phyloP scores from a whole-genome alignment of 1,140 invertebrate species.

The Drosophila equinoxialis region DNA sequence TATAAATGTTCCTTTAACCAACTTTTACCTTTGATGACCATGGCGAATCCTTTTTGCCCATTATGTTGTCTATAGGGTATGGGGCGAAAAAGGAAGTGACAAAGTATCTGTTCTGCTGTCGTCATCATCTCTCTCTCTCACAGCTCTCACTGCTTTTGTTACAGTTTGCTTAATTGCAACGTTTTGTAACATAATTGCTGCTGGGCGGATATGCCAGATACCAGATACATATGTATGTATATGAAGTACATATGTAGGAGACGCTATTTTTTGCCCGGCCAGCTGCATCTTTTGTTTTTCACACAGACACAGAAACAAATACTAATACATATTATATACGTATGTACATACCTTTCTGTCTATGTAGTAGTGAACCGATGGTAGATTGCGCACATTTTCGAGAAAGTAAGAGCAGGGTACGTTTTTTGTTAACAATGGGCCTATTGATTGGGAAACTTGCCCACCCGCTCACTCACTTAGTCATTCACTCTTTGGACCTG shows the following conservation, averaged over 20 bases:
- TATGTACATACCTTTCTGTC: background rate
- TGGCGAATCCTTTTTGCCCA: background rate
- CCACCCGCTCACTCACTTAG: background rate
- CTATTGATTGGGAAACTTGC: constrained; percentile 59
- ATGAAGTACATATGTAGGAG: constrained; percentile 27
- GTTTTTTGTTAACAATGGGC: constrained; percentile 53
- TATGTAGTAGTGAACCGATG: constrained; percentile 35
- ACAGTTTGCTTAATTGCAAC: constrained; percentile 78
- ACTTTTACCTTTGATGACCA: no score
- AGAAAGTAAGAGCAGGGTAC: constrained; percentile 22
- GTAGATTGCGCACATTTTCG: constrained; percentile 78
- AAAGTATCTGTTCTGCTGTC: constrained; percentile 4
- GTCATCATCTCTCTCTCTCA: background rate
- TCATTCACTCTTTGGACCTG: background rate
- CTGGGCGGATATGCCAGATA: constrained; percentile 32
- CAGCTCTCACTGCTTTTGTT: constrained; percentile 58
- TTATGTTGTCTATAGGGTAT: background rate
- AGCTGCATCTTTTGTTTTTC: constrained; percentile 18
- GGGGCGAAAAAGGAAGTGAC: background rate
- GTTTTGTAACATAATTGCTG: constrained; percentile 79
- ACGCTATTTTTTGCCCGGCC: constrained; percentile 28
- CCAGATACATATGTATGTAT: constrained; percentile 36
- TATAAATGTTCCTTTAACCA: no score
- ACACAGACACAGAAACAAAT: background rate
- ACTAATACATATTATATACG: background rate